Evolutionary conservation across 2,797 vertebrate species (phyloP), one percentile per base, ranked within the genome.

Genomic region (Phoebastria nigripes): DNA sequence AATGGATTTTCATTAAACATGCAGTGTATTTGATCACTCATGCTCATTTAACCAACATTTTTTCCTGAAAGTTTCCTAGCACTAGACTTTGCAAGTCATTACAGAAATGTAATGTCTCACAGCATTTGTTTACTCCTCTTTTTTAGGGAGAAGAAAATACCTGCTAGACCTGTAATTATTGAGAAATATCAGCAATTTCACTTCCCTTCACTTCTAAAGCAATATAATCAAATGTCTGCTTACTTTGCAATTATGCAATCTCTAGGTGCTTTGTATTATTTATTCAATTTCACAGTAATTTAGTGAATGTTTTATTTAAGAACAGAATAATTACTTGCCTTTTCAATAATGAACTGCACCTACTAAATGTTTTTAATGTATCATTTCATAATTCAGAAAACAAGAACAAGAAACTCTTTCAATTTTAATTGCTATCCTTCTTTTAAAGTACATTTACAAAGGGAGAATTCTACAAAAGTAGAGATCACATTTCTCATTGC

Each of bases 241-340:
- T 88, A 58, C 58, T 89, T 87, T 87, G 9, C 74, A 82, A 52
- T 89, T 89, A 42, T 39, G 6, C 10, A 62, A 4, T 78, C 47
- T 52, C 73, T 81, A 8, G 6, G 33, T 59, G 33, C 6, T 93
- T 77, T 49, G 20, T 74, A 42, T 74, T 78, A 90, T 92, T 92
- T 81, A 82, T 87, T 91, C 47, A 91, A 51, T 78, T 69, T 12
- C 21, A 54, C 15, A 39, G 51, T 74, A 87, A 81, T 90, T 91
- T 47, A 83, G 19, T 70, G 26, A 79, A 82, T 87, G 31, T 76
- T 92, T 93, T 90, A 70, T 92, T 96, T 81, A 95, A 89, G 46
- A 81, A 49, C n/a, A 67, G 77, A 91, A 86, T 66, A 94, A 95
- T 76, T 91, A 21, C n/a, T 52, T 79, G 20, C 5, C 24, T 87